Base-by-base conservation (phyloP, 2,888 invertebrate species). In the Petrophora chlorosata region DNA sequence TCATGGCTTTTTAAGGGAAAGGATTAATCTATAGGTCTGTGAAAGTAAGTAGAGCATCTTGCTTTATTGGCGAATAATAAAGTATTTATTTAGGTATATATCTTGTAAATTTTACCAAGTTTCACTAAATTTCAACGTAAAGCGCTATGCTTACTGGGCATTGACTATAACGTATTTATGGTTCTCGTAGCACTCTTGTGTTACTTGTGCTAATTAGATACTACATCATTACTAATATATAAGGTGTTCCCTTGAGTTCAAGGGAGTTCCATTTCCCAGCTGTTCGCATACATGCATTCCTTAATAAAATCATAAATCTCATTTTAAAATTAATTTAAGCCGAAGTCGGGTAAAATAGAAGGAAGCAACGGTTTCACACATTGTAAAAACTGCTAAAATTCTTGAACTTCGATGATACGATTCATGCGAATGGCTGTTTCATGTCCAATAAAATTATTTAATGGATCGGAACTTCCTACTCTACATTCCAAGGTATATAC, bases 1-100 rank as follows among this genome's bases (percentile, higher is more conserved):
- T 42, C 29, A 35, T 36, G 38, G 39, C 38, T 47, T 41, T 34
- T 40, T 9, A 29, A 29, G 34, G 46, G 16, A 34, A 30, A 28
- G 28, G 38, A n/a, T n/a, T 26, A 10, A 10, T 29, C 29, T 12
- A 3, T 29, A 14, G 9, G 19, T 9, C 16, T 10, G 4, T 9
- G 5, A n/a, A 7, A 28, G 2, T n/a, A 29, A n/a, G 2, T 5
- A 13, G 8, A 14, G 3, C n/a, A n/a, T n/a, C n/a, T n/a, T n/a
- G n/a, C n/a, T n/a, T n/a, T n/a, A n/a, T n/a, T n/a, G n/a, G n/a
- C n/a, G n/a, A n/a, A n/a, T n/a, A n/a, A n/a, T n/a, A n/a, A n/a
- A n/a, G n/a, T n/a, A n/a, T n/a, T n/a, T n/a, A n/a, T n/a, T n/a
- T n/a, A n/a, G n/a, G n/a, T n/a, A n/a, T n/a, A n/a, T n/a, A n/a